Base-by-base conservation (phyloP, 2,797 vertebrate species). In the Pseudomugil gertrudae region DNA sequence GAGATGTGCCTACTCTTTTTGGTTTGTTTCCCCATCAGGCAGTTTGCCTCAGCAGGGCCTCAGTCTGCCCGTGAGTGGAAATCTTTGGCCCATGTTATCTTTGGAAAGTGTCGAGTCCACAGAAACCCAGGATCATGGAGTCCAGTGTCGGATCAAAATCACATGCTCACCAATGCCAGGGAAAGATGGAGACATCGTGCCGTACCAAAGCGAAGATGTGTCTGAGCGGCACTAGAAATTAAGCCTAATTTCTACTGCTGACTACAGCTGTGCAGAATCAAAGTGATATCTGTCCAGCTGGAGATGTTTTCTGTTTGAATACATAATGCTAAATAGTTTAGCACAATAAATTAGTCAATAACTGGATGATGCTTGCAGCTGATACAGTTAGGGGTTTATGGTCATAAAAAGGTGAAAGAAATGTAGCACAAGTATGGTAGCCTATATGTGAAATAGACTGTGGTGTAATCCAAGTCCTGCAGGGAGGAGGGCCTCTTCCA, bases 61-160 rank as follows among this genome's bases (percentile, higher is more conserved):
- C 89, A 83, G 89, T 69, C 85, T 85, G 87, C 84, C 89, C 63
- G 78, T 83, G 86, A 91, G 90, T 90, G 90, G 89, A 92, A 92
- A 91, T 88, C 85, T 90, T 88, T 90, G 89, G 92, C 85, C 86
- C 87, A 76, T 95, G 92, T 95, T 95, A 95, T 95, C 94, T 96
- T 95, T 95, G 93, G 94, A 95, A 95, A 94, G 93, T 52, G 92
- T 95, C 89, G 93, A 95, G 92, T 92, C 93, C 92, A 94, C 94
- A 93, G 92, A 95, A 95, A 89, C 89, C 87, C 73, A 80, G 85
- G 83, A 90, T 89, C 89, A 85, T 57, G 76, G 90, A 93, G 92
- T 91, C 92, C 87, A 93, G 91, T 93, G 92, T 88, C 91, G 92
- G 90, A 90, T 85, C 69, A 72, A 84, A 79, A 55, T 86, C 84